Evolutionary conservation across 1,140 invertebrate genomes (phyloP).

Genomic region (Cryptotermes secundus): DNA sequence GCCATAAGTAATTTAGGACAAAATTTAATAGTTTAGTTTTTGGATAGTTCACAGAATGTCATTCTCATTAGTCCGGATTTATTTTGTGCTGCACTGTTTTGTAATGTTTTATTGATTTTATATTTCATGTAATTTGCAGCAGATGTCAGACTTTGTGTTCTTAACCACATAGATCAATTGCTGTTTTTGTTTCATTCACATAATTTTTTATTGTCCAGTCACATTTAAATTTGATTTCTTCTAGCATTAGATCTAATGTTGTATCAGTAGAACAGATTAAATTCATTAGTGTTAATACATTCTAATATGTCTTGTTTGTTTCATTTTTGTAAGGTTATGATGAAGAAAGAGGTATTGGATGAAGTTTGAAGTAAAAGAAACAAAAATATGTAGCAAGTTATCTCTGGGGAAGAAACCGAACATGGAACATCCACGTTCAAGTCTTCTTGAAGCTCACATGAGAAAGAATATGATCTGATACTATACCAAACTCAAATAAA

Average conservation of each 20-base stretch:
- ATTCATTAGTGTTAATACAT: constrained; percentile 23
- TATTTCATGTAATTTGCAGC: not conserved
- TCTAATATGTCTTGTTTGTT: constrained; percentile 35
- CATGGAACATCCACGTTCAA: constrained; percentile 30
- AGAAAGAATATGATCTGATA: constrained; percentile 35
- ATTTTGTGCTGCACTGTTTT: not conserved
- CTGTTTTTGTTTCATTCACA: not conserved
- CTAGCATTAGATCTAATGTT: not conserved
- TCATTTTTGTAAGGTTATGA: constrained; percentile 36
- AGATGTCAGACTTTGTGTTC: not conserved
- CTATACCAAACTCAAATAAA: not conserved
- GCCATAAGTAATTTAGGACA: not conserved
- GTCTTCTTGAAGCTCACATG: constrained; percentile 31
- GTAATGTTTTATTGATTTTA: not conserved
- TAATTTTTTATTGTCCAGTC: not conserved
- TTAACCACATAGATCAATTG: not conserved
- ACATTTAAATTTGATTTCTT: not conserved
- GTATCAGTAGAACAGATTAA: constrained; percentile 21
- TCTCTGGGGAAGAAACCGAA: constrained; percentile 32
- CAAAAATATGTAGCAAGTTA: constrained; percentile 34
- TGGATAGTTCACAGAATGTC: not conserved
- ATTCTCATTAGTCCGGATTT: not conserved
- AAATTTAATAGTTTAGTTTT: not conserved
- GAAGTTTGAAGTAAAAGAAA: constrained; percentile 33
- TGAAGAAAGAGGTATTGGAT: constrained; percentile 36